A percentile compares a stretch with the other conserved stretches of the same genome.
Evolutionary conservation across 2,113 vertebrate genomes (phyloP).

Genomic region (Carassius carassius): DNA sequence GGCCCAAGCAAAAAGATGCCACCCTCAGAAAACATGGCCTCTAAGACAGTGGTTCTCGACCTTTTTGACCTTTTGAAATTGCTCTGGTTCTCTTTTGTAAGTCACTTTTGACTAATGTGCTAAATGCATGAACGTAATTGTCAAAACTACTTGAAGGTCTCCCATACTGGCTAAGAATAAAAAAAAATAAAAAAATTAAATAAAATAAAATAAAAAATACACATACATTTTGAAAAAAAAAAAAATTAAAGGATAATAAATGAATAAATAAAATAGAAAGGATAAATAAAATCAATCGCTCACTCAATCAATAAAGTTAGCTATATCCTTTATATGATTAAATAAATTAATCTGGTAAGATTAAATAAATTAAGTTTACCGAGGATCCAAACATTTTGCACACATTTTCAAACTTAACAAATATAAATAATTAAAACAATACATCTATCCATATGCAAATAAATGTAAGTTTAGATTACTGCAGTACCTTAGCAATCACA

Average conservation of each 20-base stretch:
- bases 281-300: too few species aligned
- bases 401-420: not conserved
- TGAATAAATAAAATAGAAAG: not conserved
- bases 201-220: not conserved
- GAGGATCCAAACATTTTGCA: too few species aligned
- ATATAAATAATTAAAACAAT: not conserved
- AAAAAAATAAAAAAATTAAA: not conserved
- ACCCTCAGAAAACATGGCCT: not conserved
- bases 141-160: not conserved
- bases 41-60: not conserved
- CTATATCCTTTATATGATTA: too few species aligned
- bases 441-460: not conserved
- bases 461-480: not conserved
- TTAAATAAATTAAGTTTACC: too few species aligned
- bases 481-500: not conserved
- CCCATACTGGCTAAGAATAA: not conserved
- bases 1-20: not conserved
- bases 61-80: not conserved
- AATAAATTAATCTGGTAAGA: too few species aligned
- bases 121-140: too few species aligned
- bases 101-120: too few species aligned
- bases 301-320: too few species aligned
- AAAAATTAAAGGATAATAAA: too few species aligned
- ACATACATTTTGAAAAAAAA: too few species aligned
- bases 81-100: too few species aligned